phyloP scores from a whole-genome alignment of 2,113 vertebrate species.

The Sapajus apella region DNA sequence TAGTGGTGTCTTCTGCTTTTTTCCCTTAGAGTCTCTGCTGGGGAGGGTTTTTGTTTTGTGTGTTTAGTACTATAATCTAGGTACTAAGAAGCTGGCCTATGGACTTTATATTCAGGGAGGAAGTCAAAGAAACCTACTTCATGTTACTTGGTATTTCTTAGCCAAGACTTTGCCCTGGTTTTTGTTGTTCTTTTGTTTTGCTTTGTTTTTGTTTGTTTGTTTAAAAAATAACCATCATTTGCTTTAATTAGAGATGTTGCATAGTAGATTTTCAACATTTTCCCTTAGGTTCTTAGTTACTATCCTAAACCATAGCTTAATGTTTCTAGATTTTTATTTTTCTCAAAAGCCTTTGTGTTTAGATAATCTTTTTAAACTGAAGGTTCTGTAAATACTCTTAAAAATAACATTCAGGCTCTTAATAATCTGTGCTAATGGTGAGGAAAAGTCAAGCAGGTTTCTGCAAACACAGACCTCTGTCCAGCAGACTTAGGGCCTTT shows the following conservation, averaged over 20 bases:
- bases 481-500: background rate
- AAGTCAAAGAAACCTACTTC: background rate
- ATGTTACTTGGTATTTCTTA: background rate
- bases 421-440: background rate
- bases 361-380: background rate
- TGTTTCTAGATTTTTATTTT: conserved; percentile 32
- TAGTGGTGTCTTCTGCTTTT: background rate
- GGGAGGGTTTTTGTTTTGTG: background rate
- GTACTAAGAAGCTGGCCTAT: background rate
- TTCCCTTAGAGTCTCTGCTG: background rate
- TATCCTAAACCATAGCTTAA: conserved; percentile 13
- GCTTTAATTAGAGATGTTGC: background rate
- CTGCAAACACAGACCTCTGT: background rate
- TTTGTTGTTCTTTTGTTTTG: background rate
- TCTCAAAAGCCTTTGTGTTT: background rate
- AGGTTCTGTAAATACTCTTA: background rate
- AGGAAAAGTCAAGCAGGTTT: background rate
- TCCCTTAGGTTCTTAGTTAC: background rate
- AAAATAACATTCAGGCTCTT: background rate
- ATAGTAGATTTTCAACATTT: background rate
- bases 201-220: background rate
- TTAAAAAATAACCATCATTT: background rate
- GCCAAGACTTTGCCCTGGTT: background rate
- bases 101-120: conserved; percentile 1
- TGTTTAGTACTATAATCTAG: background rate